Percentiles rank a stretch among this genome's conserved stretches.
These are phyloP conservation scores for Eretmochelys imbricata DNA, from an alignment of 2,113 vertebrate genomes.

Conservation along the genomic window DNA sequence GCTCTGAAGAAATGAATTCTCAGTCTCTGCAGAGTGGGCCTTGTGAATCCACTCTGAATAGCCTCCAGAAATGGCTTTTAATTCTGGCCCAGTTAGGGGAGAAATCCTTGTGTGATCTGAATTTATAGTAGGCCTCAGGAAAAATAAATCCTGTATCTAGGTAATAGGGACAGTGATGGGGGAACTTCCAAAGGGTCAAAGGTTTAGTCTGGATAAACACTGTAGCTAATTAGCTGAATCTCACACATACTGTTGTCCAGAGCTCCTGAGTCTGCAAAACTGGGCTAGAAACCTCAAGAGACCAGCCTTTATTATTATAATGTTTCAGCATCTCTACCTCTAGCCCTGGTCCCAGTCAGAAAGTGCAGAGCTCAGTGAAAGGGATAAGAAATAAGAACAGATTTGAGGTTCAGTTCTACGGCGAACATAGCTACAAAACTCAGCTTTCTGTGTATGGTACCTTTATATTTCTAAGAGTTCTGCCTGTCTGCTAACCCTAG, in stretches of 20 bases:
- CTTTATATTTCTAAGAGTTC: not conserved
- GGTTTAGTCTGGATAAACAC: constrained; percentile 37
- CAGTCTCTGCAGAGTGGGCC: not conserved
- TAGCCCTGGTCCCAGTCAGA: not conserved
- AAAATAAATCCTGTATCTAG: not conserved
- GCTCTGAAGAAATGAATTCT: not conserved
- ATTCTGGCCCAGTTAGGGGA: not conserved
- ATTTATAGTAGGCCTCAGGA: not conserved
- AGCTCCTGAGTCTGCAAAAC: constrained; percentile 40
- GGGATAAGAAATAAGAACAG: not conserved
- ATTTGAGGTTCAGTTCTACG: not conserved
- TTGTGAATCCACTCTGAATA: not conserved
- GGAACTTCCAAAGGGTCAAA: not conserved
- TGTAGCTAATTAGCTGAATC: constrained; percentile 33
- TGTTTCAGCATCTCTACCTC: not conserved
- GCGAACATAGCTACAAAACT: not conserved
- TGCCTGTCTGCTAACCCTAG: not conserved
- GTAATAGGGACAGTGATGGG: fast-evolving
- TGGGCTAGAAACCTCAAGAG: not conserved
- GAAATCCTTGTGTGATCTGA: not conserved
- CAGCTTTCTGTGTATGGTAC: not conserved
- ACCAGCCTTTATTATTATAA: not conserved
- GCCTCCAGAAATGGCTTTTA: not conserved
- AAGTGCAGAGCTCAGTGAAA: not conserved
- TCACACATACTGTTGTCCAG: not conserved